Conservation (phyloP, 2,113 vertebrate genomes). For the Grallaria varia region DNA sequence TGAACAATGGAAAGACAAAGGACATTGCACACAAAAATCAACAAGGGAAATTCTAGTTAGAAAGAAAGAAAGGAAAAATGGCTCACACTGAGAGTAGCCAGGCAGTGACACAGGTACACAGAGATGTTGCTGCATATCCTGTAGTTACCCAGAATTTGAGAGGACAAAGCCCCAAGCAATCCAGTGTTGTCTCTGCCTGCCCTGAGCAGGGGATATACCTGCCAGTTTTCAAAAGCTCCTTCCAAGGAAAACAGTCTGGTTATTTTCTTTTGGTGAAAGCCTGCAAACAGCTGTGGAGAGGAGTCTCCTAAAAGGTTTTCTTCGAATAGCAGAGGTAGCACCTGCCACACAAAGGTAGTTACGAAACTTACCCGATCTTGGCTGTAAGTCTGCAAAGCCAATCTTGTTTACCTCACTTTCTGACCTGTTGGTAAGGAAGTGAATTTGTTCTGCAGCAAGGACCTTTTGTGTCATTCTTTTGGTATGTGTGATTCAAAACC, state of each 20-base stretch:
- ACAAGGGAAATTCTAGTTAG: background rate
- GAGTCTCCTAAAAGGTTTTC: background rate
- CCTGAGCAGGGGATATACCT: background rate
- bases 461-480: background rate
- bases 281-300: background rate
- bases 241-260: background rate
- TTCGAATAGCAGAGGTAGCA: background rate
- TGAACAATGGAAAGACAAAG: background rate
- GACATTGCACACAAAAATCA: background rate
- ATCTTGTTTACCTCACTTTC: background rate
- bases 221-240: background rate
- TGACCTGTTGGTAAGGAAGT: background rate
- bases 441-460: background rate
- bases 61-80: background rate
- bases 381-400: background rate
- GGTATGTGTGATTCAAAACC: background rate
- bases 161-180: background rate
- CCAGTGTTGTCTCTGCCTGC: background rate
- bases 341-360: background rate
- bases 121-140: background rate
- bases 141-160: background rate
- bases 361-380: background rate
- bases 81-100: background rate
- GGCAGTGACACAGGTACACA: background rate
- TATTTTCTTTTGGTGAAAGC: background rate